Evolutionary conservation across 2,797 vertebrate species (phyloP).

Genomic region (Bovichtus diacanthus): DNA sequence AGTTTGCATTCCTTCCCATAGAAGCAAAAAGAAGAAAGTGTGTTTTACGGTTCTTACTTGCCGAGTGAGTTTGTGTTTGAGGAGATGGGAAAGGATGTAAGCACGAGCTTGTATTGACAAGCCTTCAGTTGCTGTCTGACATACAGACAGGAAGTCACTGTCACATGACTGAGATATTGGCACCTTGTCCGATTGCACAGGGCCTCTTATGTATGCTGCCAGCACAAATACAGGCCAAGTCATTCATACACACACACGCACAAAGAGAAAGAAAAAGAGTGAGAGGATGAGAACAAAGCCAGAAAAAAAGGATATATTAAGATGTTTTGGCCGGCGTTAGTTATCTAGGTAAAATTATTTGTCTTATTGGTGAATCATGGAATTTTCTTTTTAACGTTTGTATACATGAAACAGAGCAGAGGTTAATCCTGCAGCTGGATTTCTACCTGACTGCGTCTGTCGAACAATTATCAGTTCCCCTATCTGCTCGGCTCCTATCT

Average conservation of each 20-base stretch:
- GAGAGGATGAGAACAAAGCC: constrained; percentile 31
- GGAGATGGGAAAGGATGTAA: constrained; percentile 77
- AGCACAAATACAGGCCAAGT: constrained; percentile 70
- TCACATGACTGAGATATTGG: constrained; percentile 86
- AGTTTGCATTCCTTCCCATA: background rate
- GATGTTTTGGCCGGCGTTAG: background rate
- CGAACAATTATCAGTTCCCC: constrained; percentile 67
- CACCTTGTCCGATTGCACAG: constrained; percentile 82
- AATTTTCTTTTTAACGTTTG: constrained; percentile 21
- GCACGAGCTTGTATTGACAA: constrained; percentile 82
- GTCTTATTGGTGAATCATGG: constrained; percentile 11
- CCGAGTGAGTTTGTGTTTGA: constrained; percentile 69
- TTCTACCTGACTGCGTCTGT: constrained; percentile 61
- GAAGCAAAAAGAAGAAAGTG: background rate
- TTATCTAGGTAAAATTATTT: background rate
- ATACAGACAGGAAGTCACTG: constrained; percentile 83
- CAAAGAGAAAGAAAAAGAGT: background rate
- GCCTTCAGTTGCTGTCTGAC: constrained; percentile 79
- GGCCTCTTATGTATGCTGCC: constrained; percentile 83
- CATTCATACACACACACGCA: constrained; percentile 55
- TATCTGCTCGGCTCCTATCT: constrained; percentile 67
- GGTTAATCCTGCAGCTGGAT: constrained; percentile 39
- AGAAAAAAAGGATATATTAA: constrained; percentile 2
- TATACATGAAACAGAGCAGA: constrained; percentile 15
- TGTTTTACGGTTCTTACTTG: background rate